Conservation (phyloP, 2,113 vertebrate genomes). For the Petrocephalus microphthalmus region DNA sequence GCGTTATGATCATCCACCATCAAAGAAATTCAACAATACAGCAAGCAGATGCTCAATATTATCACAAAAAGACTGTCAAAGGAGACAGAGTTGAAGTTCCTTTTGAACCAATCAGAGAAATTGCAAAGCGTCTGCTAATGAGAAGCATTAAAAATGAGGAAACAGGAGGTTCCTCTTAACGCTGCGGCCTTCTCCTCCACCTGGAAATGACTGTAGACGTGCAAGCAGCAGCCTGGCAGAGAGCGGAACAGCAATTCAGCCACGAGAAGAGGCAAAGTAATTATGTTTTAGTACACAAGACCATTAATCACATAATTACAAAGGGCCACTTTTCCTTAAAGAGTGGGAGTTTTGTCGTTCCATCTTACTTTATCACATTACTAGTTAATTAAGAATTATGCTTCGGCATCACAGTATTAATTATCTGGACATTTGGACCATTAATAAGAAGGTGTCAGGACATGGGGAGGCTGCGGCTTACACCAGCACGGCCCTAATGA, state of each 20-base stretch:
- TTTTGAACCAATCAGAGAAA: background rate
- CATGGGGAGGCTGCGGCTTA: conserved; percentile 43
- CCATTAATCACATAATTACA: conserved; percentile 74
- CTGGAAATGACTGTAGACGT: background rate
- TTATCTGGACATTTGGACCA: conserved; percentile 68
- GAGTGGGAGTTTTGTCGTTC: conserved; percentile 45
- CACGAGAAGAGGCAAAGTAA: conserved; percentile 54
- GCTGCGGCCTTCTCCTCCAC: background rate
- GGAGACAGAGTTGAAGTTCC: background rate
- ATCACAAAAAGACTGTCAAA: background rate
- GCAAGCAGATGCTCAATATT: background rate
- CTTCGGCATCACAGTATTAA: conserved; percentile 75
- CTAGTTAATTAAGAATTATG: conserved; percentile 87
- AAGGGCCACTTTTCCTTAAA: conserved; percentile 55
- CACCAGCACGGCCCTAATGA: conserved; percentile 50
- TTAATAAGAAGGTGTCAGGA: conserved; percentile 57
- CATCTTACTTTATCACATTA: conserved; percentile 78
- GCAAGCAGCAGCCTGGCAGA: background rate
- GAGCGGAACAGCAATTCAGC: conserved; percentile 33
- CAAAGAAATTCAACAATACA: background rate
- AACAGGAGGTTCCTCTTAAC: background rate
- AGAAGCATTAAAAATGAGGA: background rate
- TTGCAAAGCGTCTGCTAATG: background rate
- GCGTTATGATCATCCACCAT: background rate
- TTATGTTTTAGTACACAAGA: conserved; percentile 62